Evolutionary conservation across 2,797 vertebrate genomes (phyloP).

Genomic region (Pygocentrus nattereri): DNA sequence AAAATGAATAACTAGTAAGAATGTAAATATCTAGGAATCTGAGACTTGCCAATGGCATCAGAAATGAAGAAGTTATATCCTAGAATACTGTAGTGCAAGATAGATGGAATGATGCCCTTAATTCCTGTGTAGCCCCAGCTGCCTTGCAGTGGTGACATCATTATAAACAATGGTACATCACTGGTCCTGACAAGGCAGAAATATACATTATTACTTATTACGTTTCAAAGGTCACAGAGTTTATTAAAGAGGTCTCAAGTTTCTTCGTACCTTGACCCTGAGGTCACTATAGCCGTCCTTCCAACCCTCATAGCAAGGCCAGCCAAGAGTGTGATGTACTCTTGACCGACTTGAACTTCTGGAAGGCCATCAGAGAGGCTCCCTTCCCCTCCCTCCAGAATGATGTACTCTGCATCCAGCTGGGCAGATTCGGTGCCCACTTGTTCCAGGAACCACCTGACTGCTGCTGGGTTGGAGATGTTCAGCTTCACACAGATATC

Average conservation of each 20-base stretch:
- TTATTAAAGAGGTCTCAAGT: not conserved
- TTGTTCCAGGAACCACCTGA: conserved; percentile 82
- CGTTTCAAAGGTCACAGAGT: not conserved
- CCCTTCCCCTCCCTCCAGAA: conserved; percentile 81
- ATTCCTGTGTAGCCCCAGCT: conserved; percentile 86
- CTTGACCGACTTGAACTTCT: conserved; percentile 68
- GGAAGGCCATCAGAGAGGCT: conserved; percentile 77
- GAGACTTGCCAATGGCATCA: conserved; percentile 83
- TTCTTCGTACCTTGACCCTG: conserved; percentile 80
- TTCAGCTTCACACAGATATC: conserved; percentile 86
- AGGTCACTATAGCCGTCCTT: conserved; percentile 80
- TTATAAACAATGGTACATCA: conserved; percentile 83
- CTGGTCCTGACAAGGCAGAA: conserved; percentile 68
- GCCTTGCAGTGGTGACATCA: conserved; percentile 79
- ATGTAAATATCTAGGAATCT: not conserved
- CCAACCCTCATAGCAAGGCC: conserved; percentile 77
- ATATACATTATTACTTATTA: not conserved
- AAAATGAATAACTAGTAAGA: not conserved
- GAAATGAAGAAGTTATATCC: conserved; percentile 93
- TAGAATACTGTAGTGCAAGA: conserved; percentile 87
- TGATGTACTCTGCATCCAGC: conserved; percentile 79
- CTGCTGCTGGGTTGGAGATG: conserved; percentile 79
- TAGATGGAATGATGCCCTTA: conserved; percentile 86
- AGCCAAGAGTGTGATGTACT: conserved; percentile 77
- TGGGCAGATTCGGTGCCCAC: conserved; percentile 73